Conservation (phyloP, 2,797 vertebrate genomes). For the Paguma larvata region DNA sequence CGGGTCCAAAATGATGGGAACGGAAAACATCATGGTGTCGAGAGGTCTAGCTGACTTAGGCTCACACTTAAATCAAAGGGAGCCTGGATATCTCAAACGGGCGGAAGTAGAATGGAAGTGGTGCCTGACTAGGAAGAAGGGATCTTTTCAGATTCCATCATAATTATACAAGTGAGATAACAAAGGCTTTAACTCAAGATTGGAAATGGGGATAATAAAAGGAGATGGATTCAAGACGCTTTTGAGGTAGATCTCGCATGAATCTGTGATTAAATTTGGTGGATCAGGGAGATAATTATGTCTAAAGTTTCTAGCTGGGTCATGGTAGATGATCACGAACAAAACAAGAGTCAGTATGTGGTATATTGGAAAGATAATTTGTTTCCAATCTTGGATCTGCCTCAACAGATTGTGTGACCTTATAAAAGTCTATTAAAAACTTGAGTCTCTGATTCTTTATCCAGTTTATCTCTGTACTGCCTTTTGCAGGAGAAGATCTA, state of each 20-base stretch:
- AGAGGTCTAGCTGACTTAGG: background rate
- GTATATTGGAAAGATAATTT: conserved; percentile 60
- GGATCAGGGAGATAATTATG: background rate
- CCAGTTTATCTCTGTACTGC: background rate
- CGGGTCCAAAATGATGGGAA: background rate
- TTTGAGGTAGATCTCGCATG: background rate
- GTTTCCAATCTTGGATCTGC: conserved; percentile 46
- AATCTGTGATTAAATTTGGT: conserved; percentile 31
- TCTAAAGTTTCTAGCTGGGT: background rate
- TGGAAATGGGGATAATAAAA: background rate
- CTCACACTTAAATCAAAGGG: background rate
- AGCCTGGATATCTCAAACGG: background rate
- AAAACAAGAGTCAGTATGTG: background rate
- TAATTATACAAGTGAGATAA: background rate
- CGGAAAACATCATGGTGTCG: background rate
- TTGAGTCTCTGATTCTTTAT: background rate
- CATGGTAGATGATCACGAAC: background rate
- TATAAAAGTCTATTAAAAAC: conserved; percentile 29
- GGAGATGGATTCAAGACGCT: background rate
- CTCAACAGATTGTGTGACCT: conserved; percentile 32
- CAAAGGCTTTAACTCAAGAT: conserved; percentile 22
- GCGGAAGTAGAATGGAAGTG: background rate
- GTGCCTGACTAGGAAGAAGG: background rate
- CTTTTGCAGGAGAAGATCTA: background rate
- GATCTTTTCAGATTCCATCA: background rate